Base-by-base conservation (phyloP, 2,113 vertebrate genomes). In the Chamaetylas fuelleborni region DNA sequence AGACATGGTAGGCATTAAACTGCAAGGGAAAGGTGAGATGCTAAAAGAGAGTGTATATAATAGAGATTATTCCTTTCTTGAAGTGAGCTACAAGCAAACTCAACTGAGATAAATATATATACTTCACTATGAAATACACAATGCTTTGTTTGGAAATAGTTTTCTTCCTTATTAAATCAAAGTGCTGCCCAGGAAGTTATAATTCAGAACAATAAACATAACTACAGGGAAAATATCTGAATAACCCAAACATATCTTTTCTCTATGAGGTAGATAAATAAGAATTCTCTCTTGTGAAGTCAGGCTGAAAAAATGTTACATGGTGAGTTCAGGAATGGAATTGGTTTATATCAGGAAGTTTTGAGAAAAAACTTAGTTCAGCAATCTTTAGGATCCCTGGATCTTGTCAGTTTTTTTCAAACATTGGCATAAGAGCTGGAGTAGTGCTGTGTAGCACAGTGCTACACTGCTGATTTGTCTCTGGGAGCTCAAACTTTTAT, bases 111-210 rank as follows among this genome's bases (percentile, higher is more conserved):
- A 72, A 34, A 72, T 62, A 72, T 38, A 51, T 19, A 17, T 40
- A 50, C 40, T 66, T 84, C 42, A 40, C 19, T 61, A 19, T 57
- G 57, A 81, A 84, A 91, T 84, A 50, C 0, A 0, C 16, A 67
- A 18, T 54, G 48, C 8, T 84, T 86, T 88, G 62, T 78, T 92
- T 92, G 51, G 76, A 84, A 86, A 74, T 26, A 53, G 28, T 73
- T 84, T 76, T 84, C 14, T 60, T 95, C 77, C 36, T 81, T 79
- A 43, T 50, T 81, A 74, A 78, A 92, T 81, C 67, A 88, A 88
- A 93, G 65, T 66, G 7, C 60, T 92, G 38, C 16, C 33, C 0
- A 1, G 70, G 53, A 91, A 87, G 36, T 64, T 88, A 4, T 90
- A 78, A 74, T 19, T 78, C 51, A 60, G 40, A 48, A 74, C n/a